A percentile compares a stretch with the other conserved stretches of the same genome.
These are phyloP conservation scores for Ascaphus truei DNA, from an alignment of 2,113 vertebrate genomes.

Conservation along the genomic window DNA sequence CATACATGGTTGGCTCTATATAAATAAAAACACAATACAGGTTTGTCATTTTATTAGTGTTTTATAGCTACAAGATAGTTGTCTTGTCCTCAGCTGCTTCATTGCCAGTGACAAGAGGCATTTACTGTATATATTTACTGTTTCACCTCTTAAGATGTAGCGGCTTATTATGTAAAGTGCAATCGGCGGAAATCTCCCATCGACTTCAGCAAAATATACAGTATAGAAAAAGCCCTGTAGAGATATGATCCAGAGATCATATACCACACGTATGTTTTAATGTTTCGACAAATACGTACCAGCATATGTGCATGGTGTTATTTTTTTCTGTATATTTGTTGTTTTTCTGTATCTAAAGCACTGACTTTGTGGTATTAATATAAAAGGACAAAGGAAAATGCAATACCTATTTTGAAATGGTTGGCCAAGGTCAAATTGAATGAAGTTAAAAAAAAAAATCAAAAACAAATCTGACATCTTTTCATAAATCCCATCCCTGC, in stretches of 20 bases:
- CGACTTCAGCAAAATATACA: no score
- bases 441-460: no score
- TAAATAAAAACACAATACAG: background rate
- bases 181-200: no score
- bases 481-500: background rate
- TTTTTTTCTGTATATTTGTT: no score
- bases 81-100: background rate
- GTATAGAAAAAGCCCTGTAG: no score
- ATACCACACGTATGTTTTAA: conserved; percentile 11
- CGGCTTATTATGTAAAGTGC: no score
- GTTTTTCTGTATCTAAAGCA: background rate
- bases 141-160: no score
- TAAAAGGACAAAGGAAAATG: background rate
- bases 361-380: background rate
- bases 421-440: conserved; percentile 27
- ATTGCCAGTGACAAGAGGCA: background rate
- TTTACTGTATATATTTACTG: conserved; percentile 10
- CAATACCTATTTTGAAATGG: conserved; percentile 19
- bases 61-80: conserved; percentile 7
- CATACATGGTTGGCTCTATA: no score
- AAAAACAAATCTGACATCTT: conserved; percentile 23
- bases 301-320: background rate
- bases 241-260: no score
- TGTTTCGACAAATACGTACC: background rate
- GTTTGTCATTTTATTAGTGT: background rate